Percentiles rank a stretch among this genome's conserved stretches.
phyloP scores from a whole-genome alignment of 2,797 vertebrate genomes.

The Falco concolor region DNA sequence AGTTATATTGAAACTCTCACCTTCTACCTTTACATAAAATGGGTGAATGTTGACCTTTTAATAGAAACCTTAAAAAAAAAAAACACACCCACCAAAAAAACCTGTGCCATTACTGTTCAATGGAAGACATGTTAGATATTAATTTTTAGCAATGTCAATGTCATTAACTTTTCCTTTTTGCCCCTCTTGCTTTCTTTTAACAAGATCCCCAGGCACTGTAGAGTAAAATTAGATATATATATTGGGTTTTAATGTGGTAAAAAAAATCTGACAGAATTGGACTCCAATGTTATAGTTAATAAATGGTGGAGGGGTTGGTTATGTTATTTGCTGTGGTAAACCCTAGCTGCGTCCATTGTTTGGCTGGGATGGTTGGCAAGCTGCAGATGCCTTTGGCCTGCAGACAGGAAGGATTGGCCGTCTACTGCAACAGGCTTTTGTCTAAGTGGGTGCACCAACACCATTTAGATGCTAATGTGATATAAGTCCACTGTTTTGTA shows the following conservation, averaged over 20 bases:
- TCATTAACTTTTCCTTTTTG: neutral
- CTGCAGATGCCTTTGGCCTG: neutral
- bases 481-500: constrained; percentile 18
- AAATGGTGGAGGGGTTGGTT: neutral
- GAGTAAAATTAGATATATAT: neutral
- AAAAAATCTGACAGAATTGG: neutral
- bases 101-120: neutral
- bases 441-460: neutral
- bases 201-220: neutral
- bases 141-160: neutral
- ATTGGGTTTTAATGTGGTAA: too few species aligned
- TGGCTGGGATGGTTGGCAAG: neutral
- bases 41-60: neutral
- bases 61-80: neutral
- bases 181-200: neutral
- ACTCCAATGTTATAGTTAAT: neutral
- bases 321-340: neutral
- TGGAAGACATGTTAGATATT: neutral
- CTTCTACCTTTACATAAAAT: neutral
- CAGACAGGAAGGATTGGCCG: neutral
- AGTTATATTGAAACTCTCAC: neutral
- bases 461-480: constrained; percentile 52
- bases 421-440: neutral
- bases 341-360: neutral
- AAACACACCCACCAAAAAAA: too few species aligned